Conservation (phyloP, 2,888 invertebrate genomes). For the Orthosia gothica region DNA sequence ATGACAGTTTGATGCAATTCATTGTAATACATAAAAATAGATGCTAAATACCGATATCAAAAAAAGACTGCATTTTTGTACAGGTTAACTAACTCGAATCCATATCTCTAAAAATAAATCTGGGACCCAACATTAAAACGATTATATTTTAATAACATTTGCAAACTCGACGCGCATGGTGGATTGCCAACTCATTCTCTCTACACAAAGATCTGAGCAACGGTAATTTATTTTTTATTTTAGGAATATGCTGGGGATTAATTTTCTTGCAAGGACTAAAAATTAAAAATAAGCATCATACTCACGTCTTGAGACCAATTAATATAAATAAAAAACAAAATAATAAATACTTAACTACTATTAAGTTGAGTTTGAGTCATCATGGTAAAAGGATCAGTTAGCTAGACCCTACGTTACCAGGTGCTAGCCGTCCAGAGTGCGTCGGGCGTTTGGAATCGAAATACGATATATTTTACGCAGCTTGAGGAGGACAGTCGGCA, state of each 20-base stretch:
- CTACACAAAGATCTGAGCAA: not conserved
- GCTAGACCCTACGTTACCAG: not conserved
- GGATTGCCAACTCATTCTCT: not conserved
- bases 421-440: too few species aligned
- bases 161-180: not conserved
- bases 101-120: constrained; percentile 3
- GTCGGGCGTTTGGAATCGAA: too few species aligned
- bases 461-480: too few species aligned
- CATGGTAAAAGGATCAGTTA: too few species aligned
- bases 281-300: too few species aligned
- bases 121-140: not conserved
- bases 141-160: not conserved
- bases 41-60: not conserved
- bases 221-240: too few species aligned
- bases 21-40: constrained; percentile 7
- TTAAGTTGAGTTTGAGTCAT: too few species aligned
- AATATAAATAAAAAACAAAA: too few species aligned
- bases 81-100: not conserved
- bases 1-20: not conserved
- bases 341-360: not conserved
- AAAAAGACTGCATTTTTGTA: constrained; percentile 9
- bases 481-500: too few species aligned
- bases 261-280: too few species aligned
- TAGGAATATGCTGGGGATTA: too few species aligned
- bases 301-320: too few species aligned